Percentiles rank a stretch among this genome's conserved stretches.
phyloP scores from a whole-genome alignment of 2,888 invertebrate species.

The Heliconius ismenius region DNA sequence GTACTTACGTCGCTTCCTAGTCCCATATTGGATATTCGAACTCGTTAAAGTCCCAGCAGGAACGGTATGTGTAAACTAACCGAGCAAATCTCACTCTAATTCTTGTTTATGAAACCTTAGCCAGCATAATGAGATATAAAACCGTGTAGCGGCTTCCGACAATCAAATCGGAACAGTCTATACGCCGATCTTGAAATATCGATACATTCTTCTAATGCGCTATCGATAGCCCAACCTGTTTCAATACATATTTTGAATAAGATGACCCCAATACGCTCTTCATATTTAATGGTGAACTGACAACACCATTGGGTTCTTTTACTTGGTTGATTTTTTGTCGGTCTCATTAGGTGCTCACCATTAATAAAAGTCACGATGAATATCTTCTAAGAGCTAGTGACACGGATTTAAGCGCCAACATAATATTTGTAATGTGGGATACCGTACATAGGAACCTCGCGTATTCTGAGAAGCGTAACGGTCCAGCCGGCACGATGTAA shows the following conservation, averaged over 20 bases:
- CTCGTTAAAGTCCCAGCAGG: constrained; percentile 71
- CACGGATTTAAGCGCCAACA: constrained; percentile 63
- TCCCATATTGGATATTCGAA: constrained; percentile 68
- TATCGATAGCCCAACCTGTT: constrained; percentile 32
- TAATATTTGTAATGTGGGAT: constrained; percentile 69
- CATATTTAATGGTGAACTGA: constrained; percentile 34
- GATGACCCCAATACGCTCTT: constrained; percentile 52
- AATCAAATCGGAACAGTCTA: constrained; percentile 57
- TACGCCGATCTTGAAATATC: constrained; percentile 28
- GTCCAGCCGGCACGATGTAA: constrained; percentile 59
- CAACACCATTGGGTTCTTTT: constrained; percentile 48
- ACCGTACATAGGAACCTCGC: constrained; percentile 66
- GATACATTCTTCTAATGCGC: constrained; percentile 36
- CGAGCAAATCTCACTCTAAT: constrained; percentile 75
- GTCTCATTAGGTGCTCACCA: constrained; percentile 56
- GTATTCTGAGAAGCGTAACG: constrained; percentile 72
- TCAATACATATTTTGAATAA: constrained; percentile 39
- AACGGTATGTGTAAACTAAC: constrained; percentile 80
- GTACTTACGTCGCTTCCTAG: constrained; percentile 72
- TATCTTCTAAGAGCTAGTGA: constrained; percentile 64
- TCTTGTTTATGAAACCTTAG: constrained; percentile 75
- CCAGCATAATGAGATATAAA: constrained; percentile 46
- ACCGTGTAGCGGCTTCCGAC: constrained; percentile 66
- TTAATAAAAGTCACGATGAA: constrained; percentile 62
- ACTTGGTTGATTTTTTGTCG: constrained; percentile 52